These are phyloP conservation scores for Petrocephalus microphthalmus DNA, from an alignment of 2,113 vertebrate genomes.

Conservation along the genomic window DNA sequence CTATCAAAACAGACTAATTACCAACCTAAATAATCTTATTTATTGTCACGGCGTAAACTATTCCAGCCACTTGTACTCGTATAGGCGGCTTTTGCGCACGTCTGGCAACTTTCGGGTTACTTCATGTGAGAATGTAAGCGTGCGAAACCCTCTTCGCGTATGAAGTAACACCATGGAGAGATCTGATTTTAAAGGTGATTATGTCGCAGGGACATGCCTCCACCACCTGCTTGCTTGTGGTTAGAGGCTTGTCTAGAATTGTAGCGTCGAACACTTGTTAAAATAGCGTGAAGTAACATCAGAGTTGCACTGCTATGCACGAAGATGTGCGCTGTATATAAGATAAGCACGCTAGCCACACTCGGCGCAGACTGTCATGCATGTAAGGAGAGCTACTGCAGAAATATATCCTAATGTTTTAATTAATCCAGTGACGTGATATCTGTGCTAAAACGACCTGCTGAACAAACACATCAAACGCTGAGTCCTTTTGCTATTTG, in stretches of 20 bases:
- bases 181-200: neutral
- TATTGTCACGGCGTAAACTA: neutral
- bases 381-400: neutral
- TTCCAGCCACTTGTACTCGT: neutral
- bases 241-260: conserved; percentile 1
- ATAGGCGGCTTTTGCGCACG: neutral
- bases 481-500: neutral
- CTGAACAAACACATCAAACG: neutral
- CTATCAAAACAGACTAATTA: conserved; percentile 2
- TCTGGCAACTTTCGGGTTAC: neutral
- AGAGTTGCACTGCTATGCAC: neutral
- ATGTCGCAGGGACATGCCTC: neutral
- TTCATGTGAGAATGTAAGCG: neutral
- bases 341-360: neutral
- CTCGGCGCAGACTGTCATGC: neutral
- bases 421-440: neutral
- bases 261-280: conserved; percentile 2
- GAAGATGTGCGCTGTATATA: neutral
- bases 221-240: neutral
- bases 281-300: neutral
- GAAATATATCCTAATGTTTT: neutral
- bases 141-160: neutral
- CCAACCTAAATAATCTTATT: neutral
- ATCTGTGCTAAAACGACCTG: neutral
- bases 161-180: neutral